Percentiles rank a stretch among this genome's conserved stretches.
phyloP scores from a whole-genome alignment of 2,113 vertebrate species.

The Deroptyus accipitrinus region DNA sequence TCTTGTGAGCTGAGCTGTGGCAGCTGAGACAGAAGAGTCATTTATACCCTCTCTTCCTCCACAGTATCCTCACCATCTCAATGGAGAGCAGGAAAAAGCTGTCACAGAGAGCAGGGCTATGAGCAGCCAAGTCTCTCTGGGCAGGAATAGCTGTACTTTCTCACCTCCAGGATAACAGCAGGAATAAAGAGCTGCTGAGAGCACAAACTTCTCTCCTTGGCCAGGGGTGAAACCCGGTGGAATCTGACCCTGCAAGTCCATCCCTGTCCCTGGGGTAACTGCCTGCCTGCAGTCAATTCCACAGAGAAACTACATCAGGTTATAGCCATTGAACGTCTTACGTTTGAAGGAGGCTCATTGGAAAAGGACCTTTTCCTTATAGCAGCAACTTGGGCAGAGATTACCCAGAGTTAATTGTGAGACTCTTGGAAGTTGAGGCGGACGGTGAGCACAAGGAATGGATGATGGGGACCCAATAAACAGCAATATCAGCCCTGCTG shows the following conservation, averaged over 20 bases:
- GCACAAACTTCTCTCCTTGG: background rate
- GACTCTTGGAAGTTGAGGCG: background rate
- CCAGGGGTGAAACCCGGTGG: background rate
- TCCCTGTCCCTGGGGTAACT: background rate
- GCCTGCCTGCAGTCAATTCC: background rate
- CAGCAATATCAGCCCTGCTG: background rate
- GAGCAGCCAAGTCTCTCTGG: background rate
- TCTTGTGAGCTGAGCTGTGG: background rate
- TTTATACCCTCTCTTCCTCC: background rate
- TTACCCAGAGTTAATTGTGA: background rate
- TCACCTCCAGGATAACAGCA: background rate
- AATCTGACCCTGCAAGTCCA: background rate
- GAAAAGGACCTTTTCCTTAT: background rate
- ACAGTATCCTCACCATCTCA: background rate
- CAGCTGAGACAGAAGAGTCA: background rate
- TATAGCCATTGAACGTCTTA: fast-evolving
- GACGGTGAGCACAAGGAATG: background rate
- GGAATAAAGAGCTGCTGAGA: background rate
- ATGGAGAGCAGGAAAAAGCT: background rate
- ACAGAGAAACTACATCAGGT: background rate
- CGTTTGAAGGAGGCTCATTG: fast-evolving
- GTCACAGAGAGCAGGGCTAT: background rate
- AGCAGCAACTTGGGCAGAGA: background rate
- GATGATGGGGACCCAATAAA: background rate
- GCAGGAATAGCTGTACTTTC: background rate